These are phyloP conservation scores for Lepilemur septentrionalis DNA, from an alignment of 2,797 vertebrate genomes.

Conservation along the genomic window DNA sequence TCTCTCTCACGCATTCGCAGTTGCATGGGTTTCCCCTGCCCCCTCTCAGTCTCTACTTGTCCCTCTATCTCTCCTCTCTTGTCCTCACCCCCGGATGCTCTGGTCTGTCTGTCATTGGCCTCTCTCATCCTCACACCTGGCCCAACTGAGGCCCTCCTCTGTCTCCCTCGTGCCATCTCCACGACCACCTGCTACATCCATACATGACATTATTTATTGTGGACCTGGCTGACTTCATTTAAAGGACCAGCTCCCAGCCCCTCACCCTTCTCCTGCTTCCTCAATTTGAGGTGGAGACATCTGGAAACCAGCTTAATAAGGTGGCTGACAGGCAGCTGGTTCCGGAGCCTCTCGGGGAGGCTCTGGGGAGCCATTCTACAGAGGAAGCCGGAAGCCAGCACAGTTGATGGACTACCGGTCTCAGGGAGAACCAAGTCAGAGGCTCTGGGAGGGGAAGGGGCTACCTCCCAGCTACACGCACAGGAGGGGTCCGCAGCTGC, in stretches of 20 bases:
- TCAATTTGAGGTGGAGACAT: constrained; percentile 65
- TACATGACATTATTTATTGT: constrained; percentile 41
- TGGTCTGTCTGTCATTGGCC: neutral
- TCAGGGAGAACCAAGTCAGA: constrained; percentile 40
- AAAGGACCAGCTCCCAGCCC: neutral
- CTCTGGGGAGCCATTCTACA: constrained; percentile 68
- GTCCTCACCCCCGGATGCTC: neutral
- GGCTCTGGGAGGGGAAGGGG: neutral
- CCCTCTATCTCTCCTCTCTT: neutral
- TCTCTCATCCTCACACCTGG: neutral
- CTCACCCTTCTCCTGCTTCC: constrained; percentile 22
- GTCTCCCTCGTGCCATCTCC: neutral
- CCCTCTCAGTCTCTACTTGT: neutral
- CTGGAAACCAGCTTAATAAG: constrained; percentile 77
- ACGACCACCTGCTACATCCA: constrained; percentile 6
- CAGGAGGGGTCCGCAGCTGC: constrained; percentile 29
- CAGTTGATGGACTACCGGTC: constrained; percentile 50
- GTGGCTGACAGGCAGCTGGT: constrained; percentile 69
- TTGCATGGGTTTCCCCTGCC: too few species aligned
- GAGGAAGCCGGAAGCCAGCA: constrained; percentile 66
- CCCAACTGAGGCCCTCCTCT: neutral
- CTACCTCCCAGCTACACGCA: neutral
- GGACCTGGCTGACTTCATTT: constrained; percentile 9
- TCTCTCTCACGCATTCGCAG: neutral
- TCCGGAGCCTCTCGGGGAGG: constrained; percentile 56